These are phyloP conservation scores for Eubasilissa splendida DNA, from an alignment of 2,888 invertebrate species.

Conservation along the genomic window DNA sequence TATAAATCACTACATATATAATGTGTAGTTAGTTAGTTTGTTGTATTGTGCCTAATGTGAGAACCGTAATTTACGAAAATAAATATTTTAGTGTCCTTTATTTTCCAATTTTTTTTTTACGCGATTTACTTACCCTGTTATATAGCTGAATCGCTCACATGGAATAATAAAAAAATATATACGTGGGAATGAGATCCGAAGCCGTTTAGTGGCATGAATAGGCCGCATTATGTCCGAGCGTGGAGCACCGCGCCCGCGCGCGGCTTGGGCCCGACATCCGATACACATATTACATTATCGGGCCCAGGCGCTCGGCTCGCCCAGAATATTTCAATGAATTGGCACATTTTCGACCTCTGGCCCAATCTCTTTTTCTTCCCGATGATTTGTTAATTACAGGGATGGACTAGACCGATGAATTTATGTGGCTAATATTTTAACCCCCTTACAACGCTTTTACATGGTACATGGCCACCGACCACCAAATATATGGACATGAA, in stretches of 20 bases:
- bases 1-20: too few relatives aligned
- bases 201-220: conserved; percentile 52
- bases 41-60: too few relatives aligned
- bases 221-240: conserved; percentile 50
- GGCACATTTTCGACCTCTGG: conserved; percentile 58
- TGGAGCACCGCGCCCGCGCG: conserved; percentile 33
- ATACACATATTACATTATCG: conserved; percentile 39
- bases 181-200: conserved; percentile 53
- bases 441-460: too few relatives aligned
- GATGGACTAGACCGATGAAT: conserved; percentile 6
- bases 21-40: too few relatives aligned
- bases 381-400: conserved; percentile 44
- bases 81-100: too few relatives aligned
- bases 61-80: too few relatives aligned
- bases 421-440: too few relatives aligned
- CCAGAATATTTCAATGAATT: conserved; percentile 58
- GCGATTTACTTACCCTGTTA: background rate
- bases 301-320: conserved; percentile 40
- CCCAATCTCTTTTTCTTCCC: conserved; percentile 54
- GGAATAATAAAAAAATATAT: conserved; percentile 10
- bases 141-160: background rate
- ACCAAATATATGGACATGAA: too few relatives aligned
- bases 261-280: conserved; percentile 27
- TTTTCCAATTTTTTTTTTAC: too few relatives aligned
- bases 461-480: too few relatives aligned